Base-by-base conservation (phyloP, 2,888 invertebrate species). In the Rotaria sp. region DNA sequence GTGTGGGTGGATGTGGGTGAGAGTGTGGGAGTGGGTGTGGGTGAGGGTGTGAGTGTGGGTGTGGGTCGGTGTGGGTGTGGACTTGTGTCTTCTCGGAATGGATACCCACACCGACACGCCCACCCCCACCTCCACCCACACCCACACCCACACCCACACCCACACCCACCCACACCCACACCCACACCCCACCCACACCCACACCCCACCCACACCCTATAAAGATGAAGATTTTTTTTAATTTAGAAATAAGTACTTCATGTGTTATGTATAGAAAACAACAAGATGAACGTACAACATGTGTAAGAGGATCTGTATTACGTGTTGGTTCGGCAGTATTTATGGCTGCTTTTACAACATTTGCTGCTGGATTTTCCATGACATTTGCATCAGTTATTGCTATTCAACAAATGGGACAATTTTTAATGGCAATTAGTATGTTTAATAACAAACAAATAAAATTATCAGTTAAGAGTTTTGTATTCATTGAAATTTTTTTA, bases 351-450 rank as follows among this genome's bases (percentile, higher is more conserved):
- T 90, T 95, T 15, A 96, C 96, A 0, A 95, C 96, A 2, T 94
- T 94, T 30, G 93, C 94, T 87, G 95, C 96, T 59, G 96, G 96
- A 55, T 94, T 94, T 88, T 93, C 95, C 86, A 94, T 96, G 94
- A 91, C 96, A 87, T 94, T 94, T 59, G 96, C 96, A 1, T 93
- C 93, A 89, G 94, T 96, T 85, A 92, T 96, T 85, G 95, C 96
- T 0, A 96, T 96, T 90, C 94, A 94, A 88, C 96, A 96, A 92
- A 95, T 96, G 88, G 96, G 95, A 45, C 92, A 94, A 86, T 96
- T 97, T 91, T 92, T 96, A 87, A 93, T 95, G 85, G 93, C 95
- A 84, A 94, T 96, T 13, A 96, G 59, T 59, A 59, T 59, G 59
- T n/a, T 59, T 30, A 1, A n/a, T n/a, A 8, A 30, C 10, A 13